Conservation (phyloP, 2,888 invertebrate genomes). For the Dryomyza anilis region DNA sequence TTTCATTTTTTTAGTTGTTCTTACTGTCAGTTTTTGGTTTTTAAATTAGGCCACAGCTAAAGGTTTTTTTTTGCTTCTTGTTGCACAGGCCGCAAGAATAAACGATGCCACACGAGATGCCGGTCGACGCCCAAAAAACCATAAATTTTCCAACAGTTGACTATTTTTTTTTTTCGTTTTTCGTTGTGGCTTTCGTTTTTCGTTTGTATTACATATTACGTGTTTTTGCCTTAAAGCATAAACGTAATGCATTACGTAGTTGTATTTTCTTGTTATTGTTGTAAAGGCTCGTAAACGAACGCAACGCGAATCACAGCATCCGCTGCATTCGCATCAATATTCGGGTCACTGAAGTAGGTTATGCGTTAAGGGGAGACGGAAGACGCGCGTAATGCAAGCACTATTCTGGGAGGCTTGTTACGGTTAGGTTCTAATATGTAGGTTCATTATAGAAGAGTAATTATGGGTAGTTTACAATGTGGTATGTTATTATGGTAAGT, state of each 20-base stretch:
- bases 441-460: no score
- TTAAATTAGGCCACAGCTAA: slow-evolving; percentile 5
- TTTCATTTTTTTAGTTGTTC: neutral
- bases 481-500: no score
- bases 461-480: no score
- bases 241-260: slow-evolving; percentile 4
- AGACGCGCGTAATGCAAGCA: no score
- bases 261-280: no score
- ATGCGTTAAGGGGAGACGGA: neutral
- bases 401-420: no score
- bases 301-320: neutral
- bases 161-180: slow-evolving; percentile 4
- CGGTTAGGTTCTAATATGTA: neutral
- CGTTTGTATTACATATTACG: neutral
- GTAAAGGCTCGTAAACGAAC: neutral
- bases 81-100: neutral
- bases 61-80: neutral
- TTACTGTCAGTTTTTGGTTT: no score
- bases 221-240: neutral
- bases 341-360: slow-evolving; percentile 24
- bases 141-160: slow-evolving; percentile 22
- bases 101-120: slow-evolving; percentile 8
- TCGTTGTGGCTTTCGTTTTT: neutral
- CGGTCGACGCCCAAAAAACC: slow-evolving; percentile 11
- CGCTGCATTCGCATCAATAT: slow-evolving; percentile 3